phyloP scores from a whole-genome alignment of 2,888 invertebrate species.

The Euplexia lucipara region DNA sequence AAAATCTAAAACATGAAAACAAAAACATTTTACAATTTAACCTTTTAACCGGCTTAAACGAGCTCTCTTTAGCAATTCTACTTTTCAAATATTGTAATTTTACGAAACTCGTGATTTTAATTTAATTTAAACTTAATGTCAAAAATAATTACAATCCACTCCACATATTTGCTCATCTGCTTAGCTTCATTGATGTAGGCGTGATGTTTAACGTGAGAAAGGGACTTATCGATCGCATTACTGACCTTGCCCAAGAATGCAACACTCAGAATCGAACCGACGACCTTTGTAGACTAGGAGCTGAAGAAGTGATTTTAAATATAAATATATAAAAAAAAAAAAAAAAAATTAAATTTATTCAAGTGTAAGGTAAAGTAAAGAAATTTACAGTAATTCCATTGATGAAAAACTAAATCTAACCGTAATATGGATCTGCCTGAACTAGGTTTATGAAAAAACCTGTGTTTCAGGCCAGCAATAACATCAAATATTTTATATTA shows the following conservation, averaged over 20 bases:
- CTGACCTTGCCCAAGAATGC: conserved; percentile 64
- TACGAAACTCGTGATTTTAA: background rate
- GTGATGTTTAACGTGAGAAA: conserved; percentile 56
- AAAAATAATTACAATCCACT: conserved; percentile 20
- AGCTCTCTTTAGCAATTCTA: too few species aligned
- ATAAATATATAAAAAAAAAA: background rate
- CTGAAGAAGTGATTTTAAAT: background rate
- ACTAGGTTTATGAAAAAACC: too few species aligned
- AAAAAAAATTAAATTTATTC: too few species aligned
- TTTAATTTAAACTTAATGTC: conserved; percentile 14
- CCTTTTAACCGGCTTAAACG: too few species aligned
- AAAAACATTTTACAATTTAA: too few species aligned
- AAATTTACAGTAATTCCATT: too few species aligned
- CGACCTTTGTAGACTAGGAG: conserved; percentile 54
- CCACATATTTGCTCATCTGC: background rate
- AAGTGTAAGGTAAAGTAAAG: too few species aligned
- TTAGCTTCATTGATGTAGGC: conserved; percentile 16
- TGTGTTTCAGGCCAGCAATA: too few species aligned
- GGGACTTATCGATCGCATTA: conserved; percentile 54
- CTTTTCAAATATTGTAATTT: background rate
- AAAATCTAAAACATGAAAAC: too few species aligned
- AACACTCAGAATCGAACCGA: conserved; percentile 44
- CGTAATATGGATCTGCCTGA: too few species aligned
- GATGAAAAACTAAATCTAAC: too few species aligned
- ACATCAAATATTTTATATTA: too few species aligned